Evolutionary conservation across 2,888 invertebrate genomes (phyloP).

Genomic region (Muschampia plurimacula): DNA sequence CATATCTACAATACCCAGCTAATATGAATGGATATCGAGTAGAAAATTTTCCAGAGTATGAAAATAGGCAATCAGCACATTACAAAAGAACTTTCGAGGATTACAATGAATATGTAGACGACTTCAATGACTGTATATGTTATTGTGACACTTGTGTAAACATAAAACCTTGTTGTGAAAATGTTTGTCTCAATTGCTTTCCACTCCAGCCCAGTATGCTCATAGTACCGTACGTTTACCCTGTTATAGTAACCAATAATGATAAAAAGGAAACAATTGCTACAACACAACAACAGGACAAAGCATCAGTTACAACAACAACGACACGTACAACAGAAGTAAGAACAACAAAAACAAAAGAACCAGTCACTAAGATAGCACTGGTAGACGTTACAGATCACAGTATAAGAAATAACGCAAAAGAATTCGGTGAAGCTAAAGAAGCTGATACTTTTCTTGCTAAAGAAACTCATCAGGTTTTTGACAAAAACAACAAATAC

Average conservation of each 20-base stretch:
- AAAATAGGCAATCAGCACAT: neutral
- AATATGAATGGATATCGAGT: constrained; percentile 12
- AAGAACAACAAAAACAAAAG: constrained; percentile 28
- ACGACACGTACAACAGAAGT: constrained; percentile 30
- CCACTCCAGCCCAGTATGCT: constrained; percentile 25
- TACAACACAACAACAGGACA: neutral
- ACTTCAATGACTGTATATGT: constrained; percentile 53
- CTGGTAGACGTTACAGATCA: constrained; percentile 26
- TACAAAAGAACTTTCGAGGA: constrained; percentile 7
- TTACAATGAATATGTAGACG: constrained; percentile 45
- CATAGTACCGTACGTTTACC: constrained; percentile 43
- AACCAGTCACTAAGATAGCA: constrained; percentile 27
- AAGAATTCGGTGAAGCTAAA: neutral
- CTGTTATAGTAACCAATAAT: constrained; percentile 20
- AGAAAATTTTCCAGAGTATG: constrained; percentile 21
- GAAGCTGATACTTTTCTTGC: neutral
- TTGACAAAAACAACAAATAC: constrained; percentile 49
- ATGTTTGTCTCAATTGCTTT: constrained; percentile 43
- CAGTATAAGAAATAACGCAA: constrained; percentile 17
- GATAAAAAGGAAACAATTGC: constrained; percentile 15
- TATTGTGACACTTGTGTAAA: constrained; percentile 44
- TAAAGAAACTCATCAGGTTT: constrained; percentile 24
- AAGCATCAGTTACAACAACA: constrained; percentile 38
- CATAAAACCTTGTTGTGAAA: constrained; percentile 43
- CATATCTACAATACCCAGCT: constrained; percentile 15